These are phyloP conservation scores for Pimephales promelas DNA, from an alignment of 2,113 vertebrate species.

Conservation along the genomic window DNA sequence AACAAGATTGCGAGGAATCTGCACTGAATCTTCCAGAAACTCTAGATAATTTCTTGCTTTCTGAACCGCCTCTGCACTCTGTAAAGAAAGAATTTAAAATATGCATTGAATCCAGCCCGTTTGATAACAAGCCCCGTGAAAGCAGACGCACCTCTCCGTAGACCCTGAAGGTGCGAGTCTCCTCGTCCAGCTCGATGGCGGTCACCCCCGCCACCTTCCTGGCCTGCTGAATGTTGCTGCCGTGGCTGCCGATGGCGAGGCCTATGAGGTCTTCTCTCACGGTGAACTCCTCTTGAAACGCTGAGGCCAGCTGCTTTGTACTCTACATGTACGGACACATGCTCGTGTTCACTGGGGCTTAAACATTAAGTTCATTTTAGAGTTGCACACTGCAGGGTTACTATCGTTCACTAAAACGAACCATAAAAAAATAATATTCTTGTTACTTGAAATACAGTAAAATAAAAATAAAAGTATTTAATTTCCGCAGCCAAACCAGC, in stretches of 20 bases:
- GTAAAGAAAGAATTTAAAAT: slow-evolving; percentile 5
- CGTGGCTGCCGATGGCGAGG: slow-evolving; percentile 89
- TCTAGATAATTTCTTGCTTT: slow-evolving; percentile 85
- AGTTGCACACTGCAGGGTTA: no score
- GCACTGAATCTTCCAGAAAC: slow-evolving; percentile 88
- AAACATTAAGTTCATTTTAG: no score
- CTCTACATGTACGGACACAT: slow-evolving; percentile 68
- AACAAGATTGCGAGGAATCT: slow-evolving; percentile 86
- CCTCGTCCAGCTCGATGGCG: slow-evolving; percentile 88
- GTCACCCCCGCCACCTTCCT: slow-evolving; percentile 86
- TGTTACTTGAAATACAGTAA: no score
- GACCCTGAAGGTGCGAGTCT: slow-evolving; percentile 87
- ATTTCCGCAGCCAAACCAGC: no score
- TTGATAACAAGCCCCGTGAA: background rate
- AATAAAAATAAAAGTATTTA: no score
- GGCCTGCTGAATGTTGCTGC: slow-evolving; percentile 91
- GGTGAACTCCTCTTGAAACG: slow-evolving; percentile 88
- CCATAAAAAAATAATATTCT: no score
- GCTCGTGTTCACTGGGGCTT: no score
- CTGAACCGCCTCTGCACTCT: slow-evolving; percentile 86
- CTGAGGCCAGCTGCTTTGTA: slow-evolving; percentile 87
- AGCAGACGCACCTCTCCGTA: slow-evolving; percentile 81
- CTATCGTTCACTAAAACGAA: no score
- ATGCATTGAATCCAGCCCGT: background rate
- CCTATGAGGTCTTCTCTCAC: slow-evolving; percentile 89